Evolutionary conservation across 23 tunicate genomes (phyloP).

Genomic region (Diplosoma virens): DNA sequence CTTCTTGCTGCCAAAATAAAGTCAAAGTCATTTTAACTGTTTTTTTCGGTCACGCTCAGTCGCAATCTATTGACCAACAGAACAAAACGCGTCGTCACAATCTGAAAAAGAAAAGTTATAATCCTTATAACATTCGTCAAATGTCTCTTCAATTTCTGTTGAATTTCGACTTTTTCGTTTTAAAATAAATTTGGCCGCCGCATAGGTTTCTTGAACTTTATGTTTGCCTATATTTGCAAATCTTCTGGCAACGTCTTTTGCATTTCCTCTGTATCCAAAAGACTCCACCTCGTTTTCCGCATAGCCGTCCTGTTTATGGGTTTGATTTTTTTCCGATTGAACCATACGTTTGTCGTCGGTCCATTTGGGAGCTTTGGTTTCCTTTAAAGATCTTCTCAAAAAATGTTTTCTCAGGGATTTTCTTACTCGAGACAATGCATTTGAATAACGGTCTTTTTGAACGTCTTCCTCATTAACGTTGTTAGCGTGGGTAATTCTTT

Average conservation of each 20-base stretch:
- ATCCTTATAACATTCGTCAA: background rate
- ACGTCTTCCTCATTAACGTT: no score
- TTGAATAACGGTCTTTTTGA: no score
- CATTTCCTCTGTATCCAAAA: background rate
- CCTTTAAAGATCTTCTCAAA: background rate
- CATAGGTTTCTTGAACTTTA: slow-evolving; percentile 1
- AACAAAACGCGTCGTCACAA: background rate
- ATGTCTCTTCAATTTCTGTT: background rate
- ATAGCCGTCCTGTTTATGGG: no score
- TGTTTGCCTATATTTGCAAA: slow-evolving; percentile 5
- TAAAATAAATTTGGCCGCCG: background rate
- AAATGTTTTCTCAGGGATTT: slow-evolving; percentile 6
- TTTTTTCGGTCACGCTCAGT: no score
- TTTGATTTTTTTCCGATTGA: no score
- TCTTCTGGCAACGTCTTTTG: slow-evolving; percentile 7
- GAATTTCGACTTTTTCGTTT: background rate
- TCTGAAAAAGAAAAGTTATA: slow-evolving; percentile 3
- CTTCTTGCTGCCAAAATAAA: no score
- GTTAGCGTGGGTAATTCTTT: no score
- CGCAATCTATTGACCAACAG: no score
- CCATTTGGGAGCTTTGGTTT: no score
- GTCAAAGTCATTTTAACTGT: no score
- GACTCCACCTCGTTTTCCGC: background rate
- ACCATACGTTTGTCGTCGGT: no score
- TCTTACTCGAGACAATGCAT: background rate